Percentiles rank a stretch among this genome's conserved stretches.
Conservation (phyloP, 2,888 invertebrate genomes). For the Dioctria linearis region DNA sequence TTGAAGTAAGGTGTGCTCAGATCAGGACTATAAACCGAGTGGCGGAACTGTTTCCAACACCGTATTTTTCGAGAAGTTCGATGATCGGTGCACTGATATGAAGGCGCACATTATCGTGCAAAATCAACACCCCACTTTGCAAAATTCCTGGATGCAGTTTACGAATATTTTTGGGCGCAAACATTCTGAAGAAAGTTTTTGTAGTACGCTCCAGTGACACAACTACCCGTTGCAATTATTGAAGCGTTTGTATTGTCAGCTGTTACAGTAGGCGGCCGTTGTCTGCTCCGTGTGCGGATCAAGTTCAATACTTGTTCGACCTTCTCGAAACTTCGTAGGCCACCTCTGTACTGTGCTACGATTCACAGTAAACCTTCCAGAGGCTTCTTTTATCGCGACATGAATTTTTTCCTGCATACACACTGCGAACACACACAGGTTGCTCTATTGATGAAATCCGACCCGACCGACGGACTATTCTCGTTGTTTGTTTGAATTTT, state of each 20-base stretch:
- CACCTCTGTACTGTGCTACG: not conserved
- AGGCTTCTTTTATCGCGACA: too few relatives aligned
- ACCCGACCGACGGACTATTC: conserved; percentile 3
- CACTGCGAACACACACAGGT: not conserved
- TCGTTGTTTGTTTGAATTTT: not conserved
- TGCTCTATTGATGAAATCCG: conserved; percentile 2
- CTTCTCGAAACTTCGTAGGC: not conserved
- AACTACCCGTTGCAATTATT: not conserved
- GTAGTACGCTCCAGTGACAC: too few relatives aligned
- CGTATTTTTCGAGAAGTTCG: not conserved
- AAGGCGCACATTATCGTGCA: not conserved
- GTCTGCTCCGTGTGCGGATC: not conserved
- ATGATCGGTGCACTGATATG: not conserved
- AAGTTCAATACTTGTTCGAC: not conserved
- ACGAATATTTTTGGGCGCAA: too few relatives aligned
- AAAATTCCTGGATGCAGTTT: too few relatives aligned
- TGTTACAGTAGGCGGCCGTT: not conserved
- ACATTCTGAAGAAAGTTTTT: too few relatives aligned
- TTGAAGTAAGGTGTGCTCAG: too few relatives aligned
- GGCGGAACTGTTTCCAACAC: too few relatives aligned
- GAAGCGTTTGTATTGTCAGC: not conserved
- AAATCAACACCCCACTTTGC: not conserved
- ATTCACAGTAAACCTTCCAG: not conserved
- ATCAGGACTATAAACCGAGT: too few relatives aligned
- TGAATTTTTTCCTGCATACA: not conserved